Percentiles rank a stretch among this genome's conserved stretches.
These are phyloP conservation scores for Cliona cf. orientalis DNA, from an alignment of 37 sponge, comb jelly and placozoan genomes.

Conservation along the genomic window DNA sequence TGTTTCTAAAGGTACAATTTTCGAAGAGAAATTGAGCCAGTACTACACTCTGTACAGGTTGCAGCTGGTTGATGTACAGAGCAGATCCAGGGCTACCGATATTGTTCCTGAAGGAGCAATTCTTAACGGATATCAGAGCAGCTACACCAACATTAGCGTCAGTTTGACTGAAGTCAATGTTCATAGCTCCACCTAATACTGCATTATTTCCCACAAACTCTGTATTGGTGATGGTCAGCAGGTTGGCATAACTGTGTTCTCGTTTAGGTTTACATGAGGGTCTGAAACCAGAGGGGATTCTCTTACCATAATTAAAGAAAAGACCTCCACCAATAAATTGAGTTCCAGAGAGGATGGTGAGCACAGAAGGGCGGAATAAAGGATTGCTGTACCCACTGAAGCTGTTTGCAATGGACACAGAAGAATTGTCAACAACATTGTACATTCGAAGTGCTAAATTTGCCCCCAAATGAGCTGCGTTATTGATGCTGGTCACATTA, in stretches of 20 bases:
- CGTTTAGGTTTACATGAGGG: not conserved
- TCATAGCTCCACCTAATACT: not conserved
- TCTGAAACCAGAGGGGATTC: not conserved
- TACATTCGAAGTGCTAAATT: not conserved
- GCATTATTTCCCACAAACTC: not conserved
- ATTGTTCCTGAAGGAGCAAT: not conserved
- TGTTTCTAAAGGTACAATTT: not conserved
- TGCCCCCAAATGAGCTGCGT: not conserved
- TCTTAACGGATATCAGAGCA: not conserved
- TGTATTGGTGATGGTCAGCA: not conserved
- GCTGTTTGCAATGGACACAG: not conserved
- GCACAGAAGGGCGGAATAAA: not conserved
- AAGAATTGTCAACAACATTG: conserved; percentile 6
- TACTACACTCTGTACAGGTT: not conserved
- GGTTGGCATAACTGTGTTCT: not conserved
- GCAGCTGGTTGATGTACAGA: not conserved
- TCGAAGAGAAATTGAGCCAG: not conserved
- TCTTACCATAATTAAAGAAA: not conserved
- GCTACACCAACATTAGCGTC: not conserved
- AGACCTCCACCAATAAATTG: not conserved
- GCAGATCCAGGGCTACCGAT: conserved; percentile 11
- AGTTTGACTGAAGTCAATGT: not conserved
- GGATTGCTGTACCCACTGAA: conserved; percentile 1
- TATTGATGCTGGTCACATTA: not conserved
- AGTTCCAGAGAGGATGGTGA: not conserved